Base-by-base conservation (phyloP, 2,888 invertebrate species). In the Andrena hattorfiana region DNA sequence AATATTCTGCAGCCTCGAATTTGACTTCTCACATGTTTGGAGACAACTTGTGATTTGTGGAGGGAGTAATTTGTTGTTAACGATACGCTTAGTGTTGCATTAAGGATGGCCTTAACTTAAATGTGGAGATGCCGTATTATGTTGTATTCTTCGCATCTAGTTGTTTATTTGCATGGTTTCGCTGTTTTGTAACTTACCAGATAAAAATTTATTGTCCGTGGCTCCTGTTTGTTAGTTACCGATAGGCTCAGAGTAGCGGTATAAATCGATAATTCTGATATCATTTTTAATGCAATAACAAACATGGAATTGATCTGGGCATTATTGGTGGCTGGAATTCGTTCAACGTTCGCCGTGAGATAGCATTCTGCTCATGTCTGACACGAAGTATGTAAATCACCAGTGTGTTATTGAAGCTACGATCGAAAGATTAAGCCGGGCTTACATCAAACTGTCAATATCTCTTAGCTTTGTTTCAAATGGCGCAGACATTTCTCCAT, bases 381-480 rank as follows among this genome's bases (percentile, higher is more conserved):
- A 49, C 49, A 49, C 49, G 49, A 56, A 49, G 13, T 49, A 81
- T 56, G 32, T 72, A 72, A 63, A 71, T 81, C 56, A 68, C 26
- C 16, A 67, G 67, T 77, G 48, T 56, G 67, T 63, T 72, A 68
- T 67, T n/a, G 35, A 56, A 63, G 59, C 60, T 77, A 49, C 16
- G 10, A 62, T 10, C 26, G 49, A 72, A 75, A 54, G 67, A 66
- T 10, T 62, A 71, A 62, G 75, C 16, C 13, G 20, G 56, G 6
- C 8, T 69, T 56, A 30, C 35, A 13, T 10, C 26, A 35, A 62
- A 10, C 23, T 42, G 4, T 2, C 49, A 23, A 10, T 35, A 30
- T 42, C 3, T 80, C 16, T 66, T 20, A 6, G 35, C 20, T 42
- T 16, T 30, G 26, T 28, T 23, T 48, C 20, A 13, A 32, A n/a